A percentile compares a stretch with the other conserved stretches of the same genome.
These are phyloP conservation scores for Drosophila nigritarsus DNA, from an alignment of 2,888 invertebrate genomes.

Conservation along the genomic window DNA sequence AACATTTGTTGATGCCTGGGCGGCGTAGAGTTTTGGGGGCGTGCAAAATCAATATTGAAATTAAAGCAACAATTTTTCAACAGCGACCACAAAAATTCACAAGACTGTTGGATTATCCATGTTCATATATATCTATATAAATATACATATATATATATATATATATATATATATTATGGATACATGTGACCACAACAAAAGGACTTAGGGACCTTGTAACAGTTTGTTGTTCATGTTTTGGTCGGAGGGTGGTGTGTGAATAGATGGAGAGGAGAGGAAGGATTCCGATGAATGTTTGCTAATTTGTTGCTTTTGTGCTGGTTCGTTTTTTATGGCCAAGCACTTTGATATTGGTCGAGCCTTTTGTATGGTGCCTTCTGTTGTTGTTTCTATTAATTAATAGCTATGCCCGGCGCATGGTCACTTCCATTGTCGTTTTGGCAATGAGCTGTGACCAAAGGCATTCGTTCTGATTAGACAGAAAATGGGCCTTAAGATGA, in stretches of 20 bases:
- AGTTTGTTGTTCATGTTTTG: slow-evolving; percentile 43
- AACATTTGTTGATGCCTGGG: slow-evolving; percentile 51
- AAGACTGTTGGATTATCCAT: slow-evolving; percentile 6
- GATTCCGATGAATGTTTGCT: slow-evolving; percentile 64
- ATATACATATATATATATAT: not conserved
- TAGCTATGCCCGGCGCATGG: slow-evolving; percentile 54
- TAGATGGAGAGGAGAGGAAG: not conserved
- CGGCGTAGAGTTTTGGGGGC: slow-evolving; percentile 3
- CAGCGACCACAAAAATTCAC: slow-evolving; percentile 12
- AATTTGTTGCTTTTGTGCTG: slow-evolving; percentile 69
- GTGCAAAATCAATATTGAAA: slow-evolving; percentile 75
- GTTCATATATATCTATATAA: slow-evolving; percentile 1
- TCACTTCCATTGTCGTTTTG: slow-evolving; percentile 65
- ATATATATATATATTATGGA: slow-evolving; percentile 4
- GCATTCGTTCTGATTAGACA: slow-evolving; percentile 69
- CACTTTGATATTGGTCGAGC: slow-evolving; percentile 39
- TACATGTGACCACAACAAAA: slow-evolving; percentile 61
- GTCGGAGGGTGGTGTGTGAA: slow-evolving; percentile 4
- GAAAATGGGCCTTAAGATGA: slow-evolving; percentile 24
- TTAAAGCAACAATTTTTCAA: slow-evolving; percentile 57
- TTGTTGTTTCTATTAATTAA: slow-evolving; percentile 56
- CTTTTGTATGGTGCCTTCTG: slow-evolving; percentile 41
- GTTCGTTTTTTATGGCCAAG: slow-evolving; percentile 41
- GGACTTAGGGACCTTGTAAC: slow-evolving; percentile 72
- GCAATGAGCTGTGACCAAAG: slow-evolving; percentile 53